Evolutionary conservation across 2,797 vertebrate species (phyloP).

Genomic region (Thripadectes ignobilis): DNA sequence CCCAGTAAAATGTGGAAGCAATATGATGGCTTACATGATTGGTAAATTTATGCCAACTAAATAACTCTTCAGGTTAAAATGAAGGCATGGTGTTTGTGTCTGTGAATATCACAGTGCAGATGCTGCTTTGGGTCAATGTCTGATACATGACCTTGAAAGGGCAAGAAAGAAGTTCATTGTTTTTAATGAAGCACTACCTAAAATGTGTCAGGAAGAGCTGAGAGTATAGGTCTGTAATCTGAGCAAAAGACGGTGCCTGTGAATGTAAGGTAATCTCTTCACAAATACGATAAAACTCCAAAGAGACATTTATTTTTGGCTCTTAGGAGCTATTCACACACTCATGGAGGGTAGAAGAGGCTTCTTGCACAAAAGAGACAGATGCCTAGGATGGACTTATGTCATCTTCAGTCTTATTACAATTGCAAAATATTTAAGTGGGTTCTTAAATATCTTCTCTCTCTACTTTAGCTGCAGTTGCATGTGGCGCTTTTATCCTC

Average conservation of each 20-base stretch:
- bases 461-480: background rate
- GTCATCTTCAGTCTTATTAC: background rate
- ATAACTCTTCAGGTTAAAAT: background rate
- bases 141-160: background rate
- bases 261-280: background rate
- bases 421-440: background rate
- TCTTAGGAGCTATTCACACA: background rate
- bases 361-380: background rate
- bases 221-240: background rate
- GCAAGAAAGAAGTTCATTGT: background rate
- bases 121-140: background rate
- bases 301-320: background rate
- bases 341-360: background rate
- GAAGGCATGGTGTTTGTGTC: background rate
- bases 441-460: background rate
- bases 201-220: background rate
- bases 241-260: background rate
- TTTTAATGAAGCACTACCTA: background rate
- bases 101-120: background rate
- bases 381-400: background rate
- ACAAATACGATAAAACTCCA: background rate
- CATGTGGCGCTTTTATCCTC: background rate
- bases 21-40: background rate
- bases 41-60: background rate
- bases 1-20: background rate